phyloP scores from a whole-genome alignment of 1,140 invertebrate species.

The Anagrus nilaparvatae region DNA sequence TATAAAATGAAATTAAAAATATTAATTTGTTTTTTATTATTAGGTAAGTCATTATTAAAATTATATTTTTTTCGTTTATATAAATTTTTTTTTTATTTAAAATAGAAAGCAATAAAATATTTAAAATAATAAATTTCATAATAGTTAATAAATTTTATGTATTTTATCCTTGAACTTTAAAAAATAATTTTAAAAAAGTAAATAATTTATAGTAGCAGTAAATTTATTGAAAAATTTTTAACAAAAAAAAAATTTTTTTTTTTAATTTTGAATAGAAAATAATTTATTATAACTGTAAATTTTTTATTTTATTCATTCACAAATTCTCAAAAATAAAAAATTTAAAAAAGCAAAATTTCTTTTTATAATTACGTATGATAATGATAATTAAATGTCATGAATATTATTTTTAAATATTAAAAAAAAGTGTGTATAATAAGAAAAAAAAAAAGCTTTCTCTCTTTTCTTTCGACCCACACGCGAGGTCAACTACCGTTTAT shows the following conservation, averaged over 20 bases:
- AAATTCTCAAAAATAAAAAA: no score
- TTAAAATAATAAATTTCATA: no score
- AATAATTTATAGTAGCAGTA: no score
- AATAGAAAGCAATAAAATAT: background rate
- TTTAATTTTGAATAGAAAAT: no score
- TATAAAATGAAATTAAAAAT: background rate
- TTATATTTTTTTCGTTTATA: background rate
- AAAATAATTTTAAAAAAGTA: no score
- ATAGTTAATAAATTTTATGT: no score
- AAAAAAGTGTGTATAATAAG: background rate
- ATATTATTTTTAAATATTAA: background rate
- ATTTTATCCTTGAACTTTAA: no score
- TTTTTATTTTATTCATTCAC: conserved; percentile 6
- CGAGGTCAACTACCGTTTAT: conserved; percentile 11
- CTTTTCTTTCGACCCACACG: conserved; percentile 1
- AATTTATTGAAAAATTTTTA: no score
- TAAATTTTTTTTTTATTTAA: background rate
- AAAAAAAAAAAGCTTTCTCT: background rate
- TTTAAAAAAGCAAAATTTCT: background rate
- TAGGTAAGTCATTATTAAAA: background rate
- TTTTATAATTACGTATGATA: background rate
- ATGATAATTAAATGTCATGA: background rate
- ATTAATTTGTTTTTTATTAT: background rate
- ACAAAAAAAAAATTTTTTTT: no score
- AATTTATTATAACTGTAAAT: background rate